Percentiles rank a stretch among this genome's conserved stretches.
phyloP scores from a whole-genome alignment of 2,888 invertebrate genomes.

The Cordilura impudica region DNA sequence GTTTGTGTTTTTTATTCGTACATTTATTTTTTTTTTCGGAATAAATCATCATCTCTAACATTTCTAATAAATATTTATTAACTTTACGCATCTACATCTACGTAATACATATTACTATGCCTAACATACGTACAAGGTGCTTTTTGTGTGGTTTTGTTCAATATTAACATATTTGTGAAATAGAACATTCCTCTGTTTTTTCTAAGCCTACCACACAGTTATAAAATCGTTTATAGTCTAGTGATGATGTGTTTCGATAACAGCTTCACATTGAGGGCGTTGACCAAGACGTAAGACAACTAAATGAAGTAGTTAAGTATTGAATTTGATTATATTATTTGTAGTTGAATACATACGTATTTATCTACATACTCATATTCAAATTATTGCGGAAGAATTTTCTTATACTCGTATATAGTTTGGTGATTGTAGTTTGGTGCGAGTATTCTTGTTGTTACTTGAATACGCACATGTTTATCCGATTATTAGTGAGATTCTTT shows the following conservation, averaged over 20 bases:
- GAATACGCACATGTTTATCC: slow-evolving; percentile 21
- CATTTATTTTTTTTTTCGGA: background rate
- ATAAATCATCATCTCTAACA: background rate
- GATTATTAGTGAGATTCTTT: background rate
- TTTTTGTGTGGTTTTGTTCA: background rate
- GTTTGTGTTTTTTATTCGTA: background rate
- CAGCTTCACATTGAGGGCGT: slow-evolving; percentile 34
- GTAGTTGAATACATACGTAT: background rate
- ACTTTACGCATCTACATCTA: slow-evolving; percentile 13
- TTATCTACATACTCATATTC: slow-evolving; percentile 21
- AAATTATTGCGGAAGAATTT: slow-evolving; percentile 56
- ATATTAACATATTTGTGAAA: slow-evolving; percentile 24
- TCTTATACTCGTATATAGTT: slow-evolving; percentile 3
- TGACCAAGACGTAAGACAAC: slow-evolving; percentile 33
- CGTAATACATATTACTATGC: background rate
- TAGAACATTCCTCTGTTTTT: slow-evolving; percentile 10
- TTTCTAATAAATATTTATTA: slow-evolving; percentile 7
- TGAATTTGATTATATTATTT: background rate
- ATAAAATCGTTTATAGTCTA: background rate
- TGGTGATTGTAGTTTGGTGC: slow-evolving; percentile 34
- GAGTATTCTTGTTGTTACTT: background rate
- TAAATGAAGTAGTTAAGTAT: background rate
- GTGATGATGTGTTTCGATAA: background rate
- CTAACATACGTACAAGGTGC: background rate
- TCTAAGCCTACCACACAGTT: slow-evolving; percentile 8